These are phyloP conservation scores for Myiopsitta monachus DNA, from an alignment of 2,113 vertebrate species.

Conservation along the genomic window DNA sequence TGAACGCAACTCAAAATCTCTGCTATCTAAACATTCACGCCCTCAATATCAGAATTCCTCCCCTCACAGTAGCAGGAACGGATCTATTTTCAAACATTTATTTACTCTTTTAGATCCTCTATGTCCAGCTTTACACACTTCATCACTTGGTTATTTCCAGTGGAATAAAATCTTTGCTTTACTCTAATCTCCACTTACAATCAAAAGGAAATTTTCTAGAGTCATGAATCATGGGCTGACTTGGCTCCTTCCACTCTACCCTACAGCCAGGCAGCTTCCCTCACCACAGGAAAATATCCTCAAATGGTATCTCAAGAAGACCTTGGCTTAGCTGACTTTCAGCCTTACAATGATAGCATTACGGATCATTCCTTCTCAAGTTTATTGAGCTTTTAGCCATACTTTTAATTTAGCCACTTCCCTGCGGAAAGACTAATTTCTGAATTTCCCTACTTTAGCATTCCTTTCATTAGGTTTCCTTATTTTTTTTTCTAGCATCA, in stretches of 20 bases:
- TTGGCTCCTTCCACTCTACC: neutral
- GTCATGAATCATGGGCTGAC: neutral
- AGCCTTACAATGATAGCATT: neutral
- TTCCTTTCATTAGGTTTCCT: neutral
- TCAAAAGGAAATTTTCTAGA: neutral
- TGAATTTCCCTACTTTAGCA: neutral
- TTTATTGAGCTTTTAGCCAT: neutral
- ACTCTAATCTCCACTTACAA: neutral
- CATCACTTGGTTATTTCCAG: conserved; percentile 10
- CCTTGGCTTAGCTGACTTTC: neutral
- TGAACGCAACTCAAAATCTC: neutral
- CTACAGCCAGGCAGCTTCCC: neutral
- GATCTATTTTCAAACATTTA: conserved; percentile 5
- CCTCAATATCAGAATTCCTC: neutral
- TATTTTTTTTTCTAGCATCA: neutral
- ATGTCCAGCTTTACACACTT: conserved; percentile 1
- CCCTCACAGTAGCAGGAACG: neutral
- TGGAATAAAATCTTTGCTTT: conserved; percentile 19
- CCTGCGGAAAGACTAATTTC: neutral
- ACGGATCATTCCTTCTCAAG: neutral
- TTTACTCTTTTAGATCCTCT: neutral
- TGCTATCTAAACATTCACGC: neutral
- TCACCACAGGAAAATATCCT: neutral
- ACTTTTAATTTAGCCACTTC: neutral
- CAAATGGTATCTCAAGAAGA: neutral